Evolutionary conservation across 2,888 invertebrate species (phyloP), one percentile per base, ranked within the genome.

Genomic region (Oegoconia quadripuncta): DNA sequence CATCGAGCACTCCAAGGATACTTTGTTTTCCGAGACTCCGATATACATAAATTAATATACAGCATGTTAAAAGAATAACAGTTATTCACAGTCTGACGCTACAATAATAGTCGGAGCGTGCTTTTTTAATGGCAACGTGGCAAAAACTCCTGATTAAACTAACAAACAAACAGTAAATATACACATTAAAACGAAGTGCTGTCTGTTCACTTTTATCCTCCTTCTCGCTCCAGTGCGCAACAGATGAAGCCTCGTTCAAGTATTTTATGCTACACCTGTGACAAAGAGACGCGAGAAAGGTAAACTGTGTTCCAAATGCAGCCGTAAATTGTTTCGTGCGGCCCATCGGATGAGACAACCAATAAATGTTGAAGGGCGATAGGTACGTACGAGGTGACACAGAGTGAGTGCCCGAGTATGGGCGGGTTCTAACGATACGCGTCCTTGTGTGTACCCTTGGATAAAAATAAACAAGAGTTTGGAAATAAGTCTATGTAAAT

Each of bases 181-280:
- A n/a, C 9, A 23, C 23, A 9, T 11, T 15, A 33, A 33, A 42
- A 53, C 50, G 44, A 44, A 34, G 26, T 31, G 12, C 34, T 11
- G 25, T 28, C 28, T 32, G 16, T 44, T 45, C 39, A 41, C 52
- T 55, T 59, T 60, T 54, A 59, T 56, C 54, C 52, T 53, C 46
- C 44, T 53, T 53, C 48, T 52, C 55, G 50, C 56, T 53, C 52
- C 49, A 67, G 54, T 62, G 60, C 64, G 59, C 66, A 64, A 69
- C 66, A 66, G 59, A 61, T 64, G 71, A 70, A 73, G 57, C 63
- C 51, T 50, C 56, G 47, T 58, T 57, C 63, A 62, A 63, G 66
- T 60, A 58, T 55, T 64, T 73, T 63, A 64, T 63, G 60, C 66
- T 32, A 47, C 72, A 72, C 71, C 73, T 72, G 70, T 63, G 66